phyloP scores from a whole-genome alignment of 1,140 invertebrate species.

The Homalodisca vitripennis region DNA sequence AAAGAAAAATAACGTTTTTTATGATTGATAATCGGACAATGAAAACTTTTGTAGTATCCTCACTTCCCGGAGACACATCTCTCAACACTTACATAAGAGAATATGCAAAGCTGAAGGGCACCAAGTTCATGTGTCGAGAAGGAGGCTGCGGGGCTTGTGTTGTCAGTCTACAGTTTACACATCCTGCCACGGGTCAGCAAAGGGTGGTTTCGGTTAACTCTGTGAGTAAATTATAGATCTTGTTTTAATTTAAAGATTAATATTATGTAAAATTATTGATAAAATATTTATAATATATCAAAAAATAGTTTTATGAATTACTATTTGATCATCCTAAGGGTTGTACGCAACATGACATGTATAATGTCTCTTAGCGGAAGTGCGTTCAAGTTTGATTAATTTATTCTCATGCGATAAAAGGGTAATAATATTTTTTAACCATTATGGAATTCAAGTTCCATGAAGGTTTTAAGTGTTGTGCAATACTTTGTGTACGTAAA shows the following conservation, averaged over 20 bases:
- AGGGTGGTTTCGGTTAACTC: conserved; percentile 69
- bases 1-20: too few relatives aligned
- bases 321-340: too few relatives aligned
- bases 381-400: too few relatives aligned
- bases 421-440: too few relatives aligned
- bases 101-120: conserved; percentile 65
- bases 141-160: conserved; percentile 81
- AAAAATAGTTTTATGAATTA: neutral
- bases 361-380: too few relatives aligned
- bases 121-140: conserved; percentile 77
- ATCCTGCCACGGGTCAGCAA: conserved; percentile 54
- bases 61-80: conserved; percentile 54
- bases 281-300: neutral
- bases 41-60: neutral
- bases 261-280: neutral
- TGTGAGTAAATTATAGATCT: conserved; percentile 27
- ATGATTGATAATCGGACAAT: too few relatives aligned
- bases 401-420: too few relatives aligned
- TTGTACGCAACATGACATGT: too few relatives aligned
- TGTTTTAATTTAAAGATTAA: neutral
- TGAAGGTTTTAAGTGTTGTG: too few relatives aligned
- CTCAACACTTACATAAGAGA: conserved; percentile 68
- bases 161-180: conserved; percentile 57
- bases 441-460: too few relatives aligned
- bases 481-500: too few relatives aligned